These are phyloP conservation scores for Saccostrea echinata DNA, from an alignment of 1,140 invertebrate genomes.

Conservation along the genomic window DNA sequence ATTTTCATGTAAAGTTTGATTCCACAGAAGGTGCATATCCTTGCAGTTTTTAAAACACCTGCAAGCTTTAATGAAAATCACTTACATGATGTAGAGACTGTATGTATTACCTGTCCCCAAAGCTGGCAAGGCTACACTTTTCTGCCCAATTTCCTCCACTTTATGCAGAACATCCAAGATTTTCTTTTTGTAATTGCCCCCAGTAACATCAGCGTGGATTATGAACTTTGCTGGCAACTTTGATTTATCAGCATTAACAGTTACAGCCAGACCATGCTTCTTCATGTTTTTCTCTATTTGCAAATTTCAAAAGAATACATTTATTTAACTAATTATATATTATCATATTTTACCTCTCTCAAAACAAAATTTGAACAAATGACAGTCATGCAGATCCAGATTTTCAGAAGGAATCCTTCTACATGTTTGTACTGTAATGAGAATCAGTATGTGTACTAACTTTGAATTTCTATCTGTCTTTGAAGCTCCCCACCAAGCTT, in stretches of 20 bases:
- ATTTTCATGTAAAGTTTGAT: too few relatives aligned
- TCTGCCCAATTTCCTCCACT: constrained; percentile 31
- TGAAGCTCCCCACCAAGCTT: constrained; percentile 21
- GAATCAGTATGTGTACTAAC: constrained; percentile 6
- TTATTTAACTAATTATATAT: not conserved
- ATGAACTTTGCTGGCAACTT: constrained; percentile 35
- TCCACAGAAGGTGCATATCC: too few relatives aligned
- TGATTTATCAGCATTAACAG: not conserved
- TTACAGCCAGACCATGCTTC: constrained; percentile 33
- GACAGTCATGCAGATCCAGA: too few relatives aligned
- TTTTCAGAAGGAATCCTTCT: too few relatives aligned
- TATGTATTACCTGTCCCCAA: constrained; percentile 44
- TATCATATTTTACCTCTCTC: not conserved
- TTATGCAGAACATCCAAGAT: constrained; percentile 20
- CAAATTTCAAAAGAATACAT: not conserved
- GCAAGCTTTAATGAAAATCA: too few relatives aligned
- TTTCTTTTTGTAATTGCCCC: constrained; percentile 33
- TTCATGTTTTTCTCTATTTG: constrained; percentile 49
- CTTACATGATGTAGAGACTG: too few relatives aligned
- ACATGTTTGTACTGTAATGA: not conserved
- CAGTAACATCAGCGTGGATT: constrained; percentile 44
- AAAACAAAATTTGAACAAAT: too few relatives aligned
- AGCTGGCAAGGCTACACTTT: constrained; percentile 49
- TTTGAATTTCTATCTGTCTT: constrained; percentile 40
- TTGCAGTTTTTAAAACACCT: too few relatives aligned